Base-by-base conservation (phyloP, 2,113 vertebrate genomes). In the Brachyistius frenatus region DNA sequence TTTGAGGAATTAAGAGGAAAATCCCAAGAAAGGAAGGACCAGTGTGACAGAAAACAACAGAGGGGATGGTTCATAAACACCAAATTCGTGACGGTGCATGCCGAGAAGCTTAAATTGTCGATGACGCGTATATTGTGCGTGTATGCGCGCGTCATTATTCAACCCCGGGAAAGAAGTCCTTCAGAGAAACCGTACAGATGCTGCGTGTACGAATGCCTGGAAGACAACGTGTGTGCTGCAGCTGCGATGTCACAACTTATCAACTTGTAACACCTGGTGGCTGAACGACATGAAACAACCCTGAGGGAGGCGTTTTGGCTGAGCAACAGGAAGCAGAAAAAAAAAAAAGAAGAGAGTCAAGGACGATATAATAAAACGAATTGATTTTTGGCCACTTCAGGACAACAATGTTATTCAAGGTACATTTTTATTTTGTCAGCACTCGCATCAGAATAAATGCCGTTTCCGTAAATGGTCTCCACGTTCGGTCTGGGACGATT, bases 211-310 rank as follows among this genome's bases (percentile, higher is more conserved):
- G 50, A 46, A 73, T 70, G 58, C 37, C 63, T 58, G 52, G 5
- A 16, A 41, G 23, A 23, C 23, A 23, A 23, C 23, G 72, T 41
- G 47, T 65, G 55, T 67, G 37, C 23, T 30, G 81, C 81, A 71
- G 80, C 70, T 46, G 84, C 68, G 54, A 90, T 81, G 81, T 84
- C 65, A 80, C 69, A 88, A 68, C 81, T 65, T 32, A 83, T 86
- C 55, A 92, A 49, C 56, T 72, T 44, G 2, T 44, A 44, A 7
- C 77, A 23, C 66, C 76, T 81, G 61, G 52, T 83, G 68, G 83
- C 23, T 23, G 23, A 23, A 23, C 80, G 47, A 46, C 8, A 53
- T 83, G 76, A 55, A 84, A 49, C 57, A 2, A 88, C 4, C 77
- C 50, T 8, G 13, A 11, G 4, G 13, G 41, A 44, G 4, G 41